Conservation (phyloP, 2,888 invertebrate genomes). For the Scaptomyza parva region DNA sequence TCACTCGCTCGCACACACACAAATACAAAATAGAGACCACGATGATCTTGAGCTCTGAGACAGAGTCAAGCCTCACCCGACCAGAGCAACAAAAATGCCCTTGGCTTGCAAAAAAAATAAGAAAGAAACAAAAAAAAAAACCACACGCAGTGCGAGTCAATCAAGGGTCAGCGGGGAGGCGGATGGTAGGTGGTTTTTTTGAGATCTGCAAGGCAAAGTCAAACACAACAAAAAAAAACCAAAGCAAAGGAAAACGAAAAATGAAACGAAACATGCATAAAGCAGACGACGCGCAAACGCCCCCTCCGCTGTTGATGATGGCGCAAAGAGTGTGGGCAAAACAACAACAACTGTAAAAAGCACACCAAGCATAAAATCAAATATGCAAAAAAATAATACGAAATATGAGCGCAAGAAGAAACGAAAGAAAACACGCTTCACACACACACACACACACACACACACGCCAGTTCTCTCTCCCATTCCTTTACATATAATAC, state of each 20-base stretch:
- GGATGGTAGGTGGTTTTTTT: slow-evolving; percentile 1
- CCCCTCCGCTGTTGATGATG: slow-evolving; percentile 71
- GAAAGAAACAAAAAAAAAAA: slow-evolving; percentile 40
- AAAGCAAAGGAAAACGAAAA: slow-evolving; percentile 22
- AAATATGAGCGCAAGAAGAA: slow-evolving; percentile 72
- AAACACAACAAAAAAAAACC: slow-evolving; percentile 32
- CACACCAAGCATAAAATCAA: slow-evolving; percentile 78
- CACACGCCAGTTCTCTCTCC: slow-evolving; percentile 25
- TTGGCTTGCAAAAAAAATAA: slow-evolving; percentile 62
- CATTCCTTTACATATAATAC: slow-evolving; percentile 33
- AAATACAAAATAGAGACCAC: slow-evolving; percentile 2
- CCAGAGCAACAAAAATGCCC: slow-evolving; percentile 53
- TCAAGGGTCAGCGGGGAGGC: slow-evolving; percentile 23
- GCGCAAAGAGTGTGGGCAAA: slow-evolving; percentile 58
- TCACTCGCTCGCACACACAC: neutral
- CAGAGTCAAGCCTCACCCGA: slow-evolving; percentile 61
- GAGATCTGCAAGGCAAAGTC: slow-evolving; percentile 29
- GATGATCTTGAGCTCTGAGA: slow-evolving; percentile 62
- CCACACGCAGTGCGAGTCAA: slow-evolving; percentile 69
- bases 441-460: slow-evolving; percentile 22
- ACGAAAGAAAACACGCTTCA: slow-evolving; percentile 58
- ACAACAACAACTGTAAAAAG: slow-evolving; percentile 69
- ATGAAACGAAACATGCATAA: slow-evolving; percentile 22
- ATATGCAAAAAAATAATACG: slow-evolving; percentile 64
- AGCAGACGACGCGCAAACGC: slow-evolving; percentile 59